Evolutionary conservation across 2,888 invertebrate genomes (phyloP), one percentile per base, ranked within the genome.

Genomic region (Zygaena filipendulae): DNA sequence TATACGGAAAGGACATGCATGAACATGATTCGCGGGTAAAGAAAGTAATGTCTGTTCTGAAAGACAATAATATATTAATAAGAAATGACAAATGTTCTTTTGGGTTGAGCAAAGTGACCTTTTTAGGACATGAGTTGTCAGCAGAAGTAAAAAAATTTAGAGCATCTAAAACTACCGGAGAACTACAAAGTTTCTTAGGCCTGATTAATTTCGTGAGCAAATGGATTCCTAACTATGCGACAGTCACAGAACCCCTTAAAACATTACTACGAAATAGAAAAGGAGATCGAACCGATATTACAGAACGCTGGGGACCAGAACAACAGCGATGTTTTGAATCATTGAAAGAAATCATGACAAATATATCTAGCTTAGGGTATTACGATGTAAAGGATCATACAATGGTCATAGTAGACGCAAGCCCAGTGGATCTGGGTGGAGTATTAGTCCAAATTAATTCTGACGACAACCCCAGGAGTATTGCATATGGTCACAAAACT

Each of bases 1-100:
- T 32, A 2, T 32, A n/a, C n/a, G n/a, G n/a, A n/a, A n/a, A n/a
- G n/a, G n/a, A 18, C 11, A 30, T 25, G 7, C 20, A 26, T 5
- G 3, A 21, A 24, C 13, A 10, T 11, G 7, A 24, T n/a, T n/a
- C n/a, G n/a, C n/a, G n/a, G n/a, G n/a, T n/a, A n/a, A 26, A 20
- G 11, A 29, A 24, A 24, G 32, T 16, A 24, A 11, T 27, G 29
- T 12, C 16, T 12, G 24, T 29, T 8, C 19, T 29, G n/a, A 24
- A 29, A 29, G 23, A 39, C 38, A 24, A 27, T 32, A 25, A 35
- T 29, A 36, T 39, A 20, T 16, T 30, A 22, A 27, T n/a, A n/a
- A n/a, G n/a, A n/a, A 41, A 21, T 21, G 34, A 47, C 2, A 62
- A 63, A 38, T 63, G 59, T 36, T 29, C 30, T 13, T 51, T 42